These are phyloP conservation scores for Xylota sylvarum DNA, from an alignment of 2,888 invertebrate species.

Conservation along the genomic window DNA sequence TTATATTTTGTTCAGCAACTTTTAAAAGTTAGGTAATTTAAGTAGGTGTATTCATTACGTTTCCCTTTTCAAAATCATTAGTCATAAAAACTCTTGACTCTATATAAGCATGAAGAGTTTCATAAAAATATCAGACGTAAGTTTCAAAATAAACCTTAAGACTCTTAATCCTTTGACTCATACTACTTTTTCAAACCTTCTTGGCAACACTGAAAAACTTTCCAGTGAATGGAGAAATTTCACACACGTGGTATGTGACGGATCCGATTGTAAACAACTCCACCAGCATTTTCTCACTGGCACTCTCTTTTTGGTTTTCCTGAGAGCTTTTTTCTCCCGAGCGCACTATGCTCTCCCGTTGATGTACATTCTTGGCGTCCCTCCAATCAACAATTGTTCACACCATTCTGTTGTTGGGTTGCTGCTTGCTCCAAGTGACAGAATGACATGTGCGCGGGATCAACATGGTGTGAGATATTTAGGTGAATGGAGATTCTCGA, in stretches of 20 bases:
- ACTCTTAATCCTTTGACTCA: no score
- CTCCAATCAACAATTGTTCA: slow-evolving; percentile 77
- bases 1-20: no score
- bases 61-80: no score
- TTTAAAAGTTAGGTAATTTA: no score
- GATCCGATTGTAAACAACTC: slow-evolving; percentile 64
- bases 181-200: neutral
- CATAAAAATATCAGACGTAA: no score
- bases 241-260: slow-evolving; percentile 60
- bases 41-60: no score
- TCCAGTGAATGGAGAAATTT: slow-evolving; percentile 58
- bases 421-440: slow-evolving; percentile 66
- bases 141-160: no score
- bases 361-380: slow-evolving; percentile 62
- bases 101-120: no score
- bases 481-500: slow-evolving; percentile 74
- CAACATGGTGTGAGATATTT: slow-evolving; percentile 62
- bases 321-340: slow-evolving; percentile 65
- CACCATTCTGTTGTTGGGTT: slow-evolving; percentile 62
- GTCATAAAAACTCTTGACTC: no score
- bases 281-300: slow-evolving; percentile 20
- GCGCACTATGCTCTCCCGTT: slow-evolving; percentile 35
- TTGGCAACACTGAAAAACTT: slow-evolving; percentile 51
- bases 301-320: slow-evolving; percentile 38
- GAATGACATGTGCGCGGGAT: slow-evolving; percentile 75